A percentile compares a stretch with the other conserved stretches of the same genome.
Evolutionary conservation across 2,797 vertebrate genomes (phyloP).

Genomic region (Danio jaintianensis): DNA sequence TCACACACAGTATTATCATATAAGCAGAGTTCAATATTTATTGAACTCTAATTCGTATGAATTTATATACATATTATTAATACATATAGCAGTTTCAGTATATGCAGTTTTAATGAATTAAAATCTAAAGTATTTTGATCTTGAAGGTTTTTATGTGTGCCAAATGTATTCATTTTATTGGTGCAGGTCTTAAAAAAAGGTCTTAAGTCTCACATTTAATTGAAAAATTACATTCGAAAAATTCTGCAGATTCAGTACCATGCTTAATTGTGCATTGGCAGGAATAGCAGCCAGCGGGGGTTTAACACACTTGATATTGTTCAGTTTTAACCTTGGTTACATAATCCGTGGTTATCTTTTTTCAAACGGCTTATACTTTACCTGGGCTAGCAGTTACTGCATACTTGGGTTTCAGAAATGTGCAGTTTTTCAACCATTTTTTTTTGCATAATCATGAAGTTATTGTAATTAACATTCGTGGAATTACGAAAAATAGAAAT

Average conservation of each 20-base stretch:
- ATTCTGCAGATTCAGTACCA: not conserved
- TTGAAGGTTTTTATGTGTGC: too few species aligned
- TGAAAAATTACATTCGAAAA: not conserved
- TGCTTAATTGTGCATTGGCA: not conserved
- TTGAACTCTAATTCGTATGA: not conserved
- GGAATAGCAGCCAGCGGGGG: not conserved
- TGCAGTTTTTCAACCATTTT: not conserved
- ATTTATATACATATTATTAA: not conserved
- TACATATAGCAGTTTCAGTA: not conserved
- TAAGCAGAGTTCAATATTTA: not conserved
- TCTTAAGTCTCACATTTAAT: not conserved
- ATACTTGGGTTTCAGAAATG: not conserved
- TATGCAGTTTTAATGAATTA: not conserved
- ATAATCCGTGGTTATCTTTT: not conserved
- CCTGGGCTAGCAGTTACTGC: not conserved
- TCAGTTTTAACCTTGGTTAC: not conserved
- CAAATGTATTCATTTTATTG: not conserved
- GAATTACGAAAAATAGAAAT: conserved; percentile 1
- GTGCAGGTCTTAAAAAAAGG: not conserved
- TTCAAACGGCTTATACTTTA: not conserved
- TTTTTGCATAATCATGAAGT: not conserved
- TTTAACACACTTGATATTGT: not conserved
- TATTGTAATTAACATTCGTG: not conserved
- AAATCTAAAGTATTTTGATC: not conserved
- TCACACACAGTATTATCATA: not conserved